Evolutionary conservation across 2,888 invertebrate genomes (phyloP).

Genomic region (Phyto melanocephala): DNA sequence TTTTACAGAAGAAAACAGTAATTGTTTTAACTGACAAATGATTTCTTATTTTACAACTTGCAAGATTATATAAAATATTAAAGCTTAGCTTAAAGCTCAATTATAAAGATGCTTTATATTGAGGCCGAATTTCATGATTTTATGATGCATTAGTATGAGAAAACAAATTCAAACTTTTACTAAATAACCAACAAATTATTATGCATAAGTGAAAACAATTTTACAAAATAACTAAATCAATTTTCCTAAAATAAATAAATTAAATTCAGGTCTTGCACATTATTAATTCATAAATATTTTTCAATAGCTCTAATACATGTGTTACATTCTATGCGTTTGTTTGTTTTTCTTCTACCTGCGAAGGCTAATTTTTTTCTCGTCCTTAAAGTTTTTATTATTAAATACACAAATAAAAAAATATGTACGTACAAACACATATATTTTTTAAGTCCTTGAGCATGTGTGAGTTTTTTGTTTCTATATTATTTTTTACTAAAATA

Average conservation of each 20-base stretch:
- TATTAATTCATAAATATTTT: background rate
- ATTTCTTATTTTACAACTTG: too few species aligned
- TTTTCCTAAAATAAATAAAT: background rate
- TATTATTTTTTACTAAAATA: conserved; percentile 13
- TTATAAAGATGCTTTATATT: too few species aligned
- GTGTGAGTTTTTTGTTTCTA: conserved; percentile 24
- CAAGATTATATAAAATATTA: too few species aligned
- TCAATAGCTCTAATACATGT: background rate
- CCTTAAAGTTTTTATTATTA: background rate
- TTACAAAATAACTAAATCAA: background rate
- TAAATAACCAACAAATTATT: background rate
- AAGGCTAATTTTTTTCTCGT: background rate
- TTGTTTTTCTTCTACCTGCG: background rate
- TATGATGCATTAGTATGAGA: too few species aligned
- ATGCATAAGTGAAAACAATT: background rate
- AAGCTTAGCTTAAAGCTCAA: too few species aligned
- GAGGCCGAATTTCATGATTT: too few species aligned
- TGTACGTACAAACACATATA: background rate
- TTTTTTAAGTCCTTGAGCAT: conserved; percentile 3
- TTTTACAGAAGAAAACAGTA: too few species aligned
- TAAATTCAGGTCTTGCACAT: background rate
- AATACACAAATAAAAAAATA: background rate
- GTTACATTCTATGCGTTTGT: conserved; percentile 1
- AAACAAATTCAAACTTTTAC: too few species aligned
- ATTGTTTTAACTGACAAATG: too few species aligned